Evolutionary conservation across 2,113 vertebrate species (phyloP).

Genomic region (Hucho hucho): DNA sequence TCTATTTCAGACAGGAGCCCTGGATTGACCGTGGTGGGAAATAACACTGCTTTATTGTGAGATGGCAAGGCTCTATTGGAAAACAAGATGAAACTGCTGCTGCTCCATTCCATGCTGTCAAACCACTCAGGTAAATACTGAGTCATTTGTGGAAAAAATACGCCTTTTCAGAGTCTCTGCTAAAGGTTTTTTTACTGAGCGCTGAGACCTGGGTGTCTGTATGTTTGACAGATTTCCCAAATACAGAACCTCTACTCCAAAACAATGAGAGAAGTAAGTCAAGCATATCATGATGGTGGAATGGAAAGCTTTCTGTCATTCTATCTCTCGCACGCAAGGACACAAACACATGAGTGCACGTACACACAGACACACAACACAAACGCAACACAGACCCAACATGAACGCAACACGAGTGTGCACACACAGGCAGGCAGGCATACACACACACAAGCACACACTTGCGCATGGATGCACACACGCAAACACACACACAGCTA

Average conservation of each 20-base stretch:
- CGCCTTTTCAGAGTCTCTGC: neutral
- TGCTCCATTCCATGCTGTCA: neutral
- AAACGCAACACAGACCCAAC: too few species aligned
- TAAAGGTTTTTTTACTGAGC: neutral
- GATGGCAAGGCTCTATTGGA: neutral
- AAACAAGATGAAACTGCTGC: neutral
- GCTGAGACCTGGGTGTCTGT: neutral
- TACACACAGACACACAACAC: too few species aligned
- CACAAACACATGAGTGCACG: neutral
- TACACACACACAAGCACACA: too few species aligned
- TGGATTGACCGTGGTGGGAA: neutral
- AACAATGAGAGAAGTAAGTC: neutral
- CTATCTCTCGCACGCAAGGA: neutral
- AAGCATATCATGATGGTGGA: neutral
- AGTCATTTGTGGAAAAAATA: neutral
- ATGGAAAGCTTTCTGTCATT: neutral
- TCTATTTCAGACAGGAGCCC: too few species aligned
- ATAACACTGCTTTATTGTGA: neutral
- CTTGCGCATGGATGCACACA: too few species aligned
- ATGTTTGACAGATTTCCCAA: neutral
- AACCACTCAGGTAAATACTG: conserved; percentile 1
- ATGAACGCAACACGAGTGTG: conserved; percentile 5
- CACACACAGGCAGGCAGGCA: too few species aligned
- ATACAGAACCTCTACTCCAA: neutral
- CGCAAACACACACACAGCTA: neutral